phyloP scores from a whole-genome alignment of 2,888 invertebrate genomes.

The Heliconius charithonia region DNA sequence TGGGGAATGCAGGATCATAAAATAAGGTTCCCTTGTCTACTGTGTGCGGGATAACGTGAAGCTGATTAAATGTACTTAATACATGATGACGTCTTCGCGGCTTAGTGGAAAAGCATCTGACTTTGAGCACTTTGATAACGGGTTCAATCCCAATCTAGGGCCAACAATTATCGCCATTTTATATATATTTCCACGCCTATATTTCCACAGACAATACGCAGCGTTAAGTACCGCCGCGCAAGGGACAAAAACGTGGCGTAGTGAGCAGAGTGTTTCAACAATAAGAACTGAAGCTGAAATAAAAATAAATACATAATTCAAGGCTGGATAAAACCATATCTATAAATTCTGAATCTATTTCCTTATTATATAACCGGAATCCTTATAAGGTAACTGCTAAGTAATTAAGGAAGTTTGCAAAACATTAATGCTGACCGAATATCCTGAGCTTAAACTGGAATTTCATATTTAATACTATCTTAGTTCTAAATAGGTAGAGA shows the following conservation, averaged over 20 bases:
- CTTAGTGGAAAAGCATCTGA: too few relatives aligned
- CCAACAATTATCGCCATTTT: too few relatives aligned
- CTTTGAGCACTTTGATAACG: too few relatives aligned
- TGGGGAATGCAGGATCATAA: too few relatives aligned
- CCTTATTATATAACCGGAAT: constrained; percentile 1
- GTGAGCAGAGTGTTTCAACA: neutral
- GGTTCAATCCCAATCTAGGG: neutral
- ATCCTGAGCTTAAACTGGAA: constrained; percentile 49
- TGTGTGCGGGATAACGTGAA: too few relatives aligned
- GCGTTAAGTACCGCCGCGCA: neutral
- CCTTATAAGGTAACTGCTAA: constrained; percentile 15
- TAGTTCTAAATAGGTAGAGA: neutral
- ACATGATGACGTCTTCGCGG: too few relatives aligned
- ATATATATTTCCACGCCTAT: too few relatives aligned
- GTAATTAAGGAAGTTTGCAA: constrained; percentile 32
- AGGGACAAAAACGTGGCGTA: neutral
- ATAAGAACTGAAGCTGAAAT: neutral
- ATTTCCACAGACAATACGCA: neutral
- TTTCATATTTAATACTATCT: constrained; percentile 45
- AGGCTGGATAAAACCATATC: neutral
- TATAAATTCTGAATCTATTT: neutral
- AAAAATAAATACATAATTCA: neutral
- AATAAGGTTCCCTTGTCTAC: too few relatives aligned
- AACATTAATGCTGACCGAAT: constrained; percentile 38
- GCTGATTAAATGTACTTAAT: too few relatives aligned